Base-by-base conservation (phyloP, 2,888 invertebrate genomes). In the Idaea straminata region DNA sequence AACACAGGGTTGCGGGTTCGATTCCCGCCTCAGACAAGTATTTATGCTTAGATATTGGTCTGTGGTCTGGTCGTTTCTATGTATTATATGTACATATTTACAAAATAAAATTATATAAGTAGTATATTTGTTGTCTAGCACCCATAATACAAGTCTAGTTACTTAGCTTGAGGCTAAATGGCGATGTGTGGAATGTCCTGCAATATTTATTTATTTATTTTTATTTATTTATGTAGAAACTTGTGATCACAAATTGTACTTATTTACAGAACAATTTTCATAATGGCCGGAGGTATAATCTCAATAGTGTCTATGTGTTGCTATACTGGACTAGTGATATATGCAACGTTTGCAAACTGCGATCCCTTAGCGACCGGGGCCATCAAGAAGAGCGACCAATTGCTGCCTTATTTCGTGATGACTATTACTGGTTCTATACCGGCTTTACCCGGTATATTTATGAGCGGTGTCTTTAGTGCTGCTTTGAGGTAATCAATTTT, bases 391-490 rank as follows among this genome's bases (percentile, higher is more conserved):
- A 94, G 95, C 47, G 96, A 96, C 77, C 96, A 97, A 88, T 83
- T 97, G 7, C 84, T 97, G 57, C 97, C 97, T 0, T 95, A 95
- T 78, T 97, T 96, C 81, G 97, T 97, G 35, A 97, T 97, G 96
- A 95, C 96, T 62, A 94, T 96, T 66, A 94, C 96, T 0, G 94
- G 95, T 0, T 85, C 94, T 10, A 93, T 96, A 69, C 96, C 96
- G 0, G 97, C 97, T 0, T 85, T 98, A 15, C 96, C 97, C 0
- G 98, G 98, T 0, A 93, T 98, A 60, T 97, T 98, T 80, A 95
- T 97, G 74, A 96, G 97, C 63, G 97, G 97, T 15, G 95, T 98
- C 0, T 98, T 97, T 81, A 97, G 97, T 84, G 98, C 97, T 10
- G 96, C 97, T 34, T 91, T 98, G 69, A 97, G 97, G 96, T 96